phyloP scores from a whole-genome alignment of 2,113 vertebrate species.

The Atlantisia rogersi region DNA sequence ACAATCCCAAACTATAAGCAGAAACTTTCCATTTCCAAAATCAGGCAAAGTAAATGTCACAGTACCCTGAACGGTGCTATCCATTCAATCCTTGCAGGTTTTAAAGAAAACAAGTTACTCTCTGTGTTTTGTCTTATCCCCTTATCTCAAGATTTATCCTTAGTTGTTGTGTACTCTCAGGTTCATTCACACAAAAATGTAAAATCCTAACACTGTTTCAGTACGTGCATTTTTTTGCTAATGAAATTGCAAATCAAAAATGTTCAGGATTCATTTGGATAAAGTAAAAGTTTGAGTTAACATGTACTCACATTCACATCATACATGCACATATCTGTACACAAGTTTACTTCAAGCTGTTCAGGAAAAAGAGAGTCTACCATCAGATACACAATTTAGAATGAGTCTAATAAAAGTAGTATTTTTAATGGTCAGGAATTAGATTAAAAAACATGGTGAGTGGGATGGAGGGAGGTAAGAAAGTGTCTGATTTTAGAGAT shows the following conservation, averaged over 20 bases:
- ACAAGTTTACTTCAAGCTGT: neutral
- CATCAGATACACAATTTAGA: neutral
- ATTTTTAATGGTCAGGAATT: neutral
- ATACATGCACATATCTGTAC: neutral
- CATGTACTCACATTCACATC: neutral
- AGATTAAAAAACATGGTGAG: neutral
- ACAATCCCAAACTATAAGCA: neutral
- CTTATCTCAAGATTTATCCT: neutral
- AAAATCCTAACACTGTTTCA: neutral
- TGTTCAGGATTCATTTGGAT: neutral
- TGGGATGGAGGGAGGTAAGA: neutral
- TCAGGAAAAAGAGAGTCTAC: neutral
- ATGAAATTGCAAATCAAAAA: neutral
- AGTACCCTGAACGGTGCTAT: neutral
- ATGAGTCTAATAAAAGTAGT: neutral
- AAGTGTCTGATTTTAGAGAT: neutral
- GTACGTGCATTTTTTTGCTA: neutral
- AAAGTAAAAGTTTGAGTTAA: neutral
- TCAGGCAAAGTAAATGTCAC: neutral
- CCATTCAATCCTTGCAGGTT: neutral
- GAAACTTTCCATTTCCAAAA: neutral
- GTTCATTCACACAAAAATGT: neutral
- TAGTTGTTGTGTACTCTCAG: neutral
- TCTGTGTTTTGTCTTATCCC: neutral
- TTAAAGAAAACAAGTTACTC: neutral